phyloP scores from a whole-genome alignment of 2,113 vertebrate species.

The Beaufortia kweichowensis region DNA sequence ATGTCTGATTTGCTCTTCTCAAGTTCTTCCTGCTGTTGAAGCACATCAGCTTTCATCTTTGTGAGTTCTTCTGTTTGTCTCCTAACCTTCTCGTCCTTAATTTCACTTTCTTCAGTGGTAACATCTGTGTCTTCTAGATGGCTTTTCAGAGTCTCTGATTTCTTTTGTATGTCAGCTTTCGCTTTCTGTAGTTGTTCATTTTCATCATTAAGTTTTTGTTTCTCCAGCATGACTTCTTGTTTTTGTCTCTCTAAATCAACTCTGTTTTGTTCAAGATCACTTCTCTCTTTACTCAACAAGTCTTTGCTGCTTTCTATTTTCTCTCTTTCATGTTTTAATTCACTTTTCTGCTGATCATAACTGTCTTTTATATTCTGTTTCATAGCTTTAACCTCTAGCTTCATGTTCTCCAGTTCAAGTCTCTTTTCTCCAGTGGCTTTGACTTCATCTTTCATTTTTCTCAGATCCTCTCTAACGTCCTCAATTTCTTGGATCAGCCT shows the following conservation, averaged over 20 bases:
- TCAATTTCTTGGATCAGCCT: slow-evolving; percentile 54
- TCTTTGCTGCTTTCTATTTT: slow-evolving; percentile 26
- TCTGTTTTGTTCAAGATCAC: slow-evolving; percentile 35
- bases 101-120: background rate
- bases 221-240: background rate
- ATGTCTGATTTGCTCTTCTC: slow-evolving; percentile 28
- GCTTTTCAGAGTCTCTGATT: background rate
- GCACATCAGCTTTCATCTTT: slow-evolving; percentile 37
- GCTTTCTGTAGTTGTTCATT: background rate
- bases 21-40: slow-evolving; percentile 28
- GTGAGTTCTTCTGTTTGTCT: slow-evolving; percentile 30
- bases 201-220: slow-evolving; percentile 29
- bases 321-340: slow-evolving; percentile 39
- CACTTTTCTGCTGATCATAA: slow-evolving; percentile 27
- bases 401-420: slow-evolving; percentile 45
- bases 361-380: slow-evolving; percentile 34
- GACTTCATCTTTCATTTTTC: slow-evolving; percentile 40
- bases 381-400: background rate
- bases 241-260: slow-evolving; percentile 36
- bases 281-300: slow-evolving; percentile 23
- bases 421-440: slow-evolving; percentile 27
- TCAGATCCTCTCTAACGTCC: slow-evolving; percentile 55
- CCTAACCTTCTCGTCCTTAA: slow-evolving; percentile 21
- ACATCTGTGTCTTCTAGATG: slow-evolving; percentile 9
- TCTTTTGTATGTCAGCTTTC: slow-evolving; percentile 4